These are phyloP conservation scores for Drosophila nr. perissopoda DNA, from an alignment of 2,888 invertebrate genomes.

Conservation along the genomic window DNA sequence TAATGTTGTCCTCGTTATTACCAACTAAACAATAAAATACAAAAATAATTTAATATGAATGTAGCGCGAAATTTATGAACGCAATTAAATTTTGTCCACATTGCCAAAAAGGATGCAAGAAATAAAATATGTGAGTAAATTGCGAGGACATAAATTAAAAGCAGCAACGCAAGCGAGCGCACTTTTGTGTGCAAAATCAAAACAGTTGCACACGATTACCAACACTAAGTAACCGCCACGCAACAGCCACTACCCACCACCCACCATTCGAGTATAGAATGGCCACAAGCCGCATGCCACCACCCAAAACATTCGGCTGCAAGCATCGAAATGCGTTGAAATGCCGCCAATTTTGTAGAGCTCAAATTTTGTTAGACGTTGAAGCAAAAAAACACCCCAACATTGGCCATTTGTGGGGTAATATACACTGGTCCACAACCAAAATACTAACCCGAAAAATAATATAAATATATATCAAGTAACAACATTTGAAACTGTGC, in stretches of 20 bases:
- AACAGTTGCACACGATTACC: constrained; percentile 47
- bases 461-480: not conserved
- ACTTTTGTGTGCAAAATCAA: constrained; percentile 51
- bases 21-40: constrained; percentile 30
- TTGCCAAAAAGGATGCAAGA: constrained; percentile 7
- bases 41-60: constrained; percentile 15
- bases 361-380: constrained; percentile 71
- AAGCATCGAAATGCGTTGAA: constrained; percentile 68
- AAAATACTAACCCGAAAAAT: not conserved
- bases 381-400: constrained; percentile 34
- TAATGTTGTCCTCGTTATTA: not conserved
- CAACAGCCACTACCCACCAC: constrained; percentile 7
- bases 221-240: constrained; percentile 44
- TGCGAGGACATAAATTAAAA: constrained; percentile 18
- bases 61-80: constrained; percentile 53
- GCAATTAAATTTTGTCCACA: constrained; percentile 57
- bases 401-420: constrained; percentile 19
- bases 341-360: constrained; percentile 68
- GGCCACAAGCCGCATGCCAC: constrained; percentile 48
- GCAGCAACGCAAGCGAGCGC: constrained; percentile 27
- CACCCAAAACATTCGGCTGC: constrained; percentile 44
- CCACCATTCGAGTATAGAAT: not conserved
- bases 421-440: constrained; percentile 27
- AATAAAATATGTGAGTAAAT: constrained; percentile 2
- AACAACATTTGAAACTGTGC: not conserved